A percentile compares a stretch with the other conserved stretches of the same genome.
phyloP scores from a whole-genome alignment of 2,888 invertebrate species.

The Drosophila vallismaia region DNA sequence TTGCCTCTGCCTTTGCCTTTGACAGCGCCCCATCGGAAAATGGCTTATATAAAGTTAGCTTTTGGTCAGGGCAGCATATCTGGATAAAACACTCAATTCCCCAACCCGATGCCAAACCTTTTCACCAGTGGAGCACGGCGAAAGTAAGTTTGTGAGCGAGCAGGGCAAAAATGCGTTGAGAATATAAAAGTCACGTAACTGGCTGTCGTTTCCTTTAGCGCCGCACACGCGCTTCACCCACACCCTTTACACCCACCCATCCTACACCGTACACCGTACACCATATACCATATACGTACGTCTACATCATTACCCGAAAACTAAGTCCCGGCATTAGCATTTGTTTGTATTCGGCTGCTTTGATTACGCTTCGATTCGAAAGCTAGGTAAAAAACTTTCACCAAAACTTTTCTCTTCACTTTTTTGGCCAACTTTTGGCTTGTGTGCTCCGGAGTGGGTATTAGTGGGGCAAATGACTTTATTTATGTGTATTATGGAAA shows the following conservation, averaged over 20 bases:
- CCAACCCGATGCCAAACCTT: conserved; percentile 53
- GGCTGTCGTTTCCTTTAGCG: conserved; percentile 67
- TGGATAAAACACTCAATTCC: conserved; percentile 57
- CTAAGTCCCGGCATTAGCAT: conserved; percentile 65
- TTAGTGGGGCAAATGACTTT: conserved; percentile 66
- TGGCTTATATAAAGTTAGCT: conserved; percentile 35
- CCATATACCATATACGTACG: conserved; percentile 19
- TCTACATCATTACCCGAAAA: conserved; percentile 46
- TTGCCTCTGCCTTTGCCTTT: conserved; percentile 54
- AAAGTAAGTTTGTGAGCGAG: conserved; percentile 7
- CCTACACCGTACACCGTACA: conserved; percentile 6
- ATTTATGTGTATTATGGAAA: conserved; percentile 70
- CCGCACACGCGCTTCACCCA: conserved; percentile 52
- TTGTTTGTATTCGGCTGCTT: conserved; percentile 73
- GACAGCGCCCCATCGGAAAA: conserved; percentile 38
- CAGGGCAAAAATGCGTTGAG: conserved; percentile 63
- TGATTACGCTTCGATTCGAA: conserved; percentile 77
- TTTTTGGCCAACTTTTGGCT: conserved; percentile 47
- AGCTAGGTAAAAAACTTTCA: conserved; percentile 61
- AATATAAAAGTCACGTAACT: conserved; percentile 78
- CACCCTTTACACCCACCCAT: conserved; percentile 9
- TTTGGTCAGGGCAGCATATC: conserved; percentile 37
- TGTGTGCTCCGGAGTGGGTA: conserved; percentile 34
- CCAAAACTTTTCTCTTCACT: conserved; percentile 43
- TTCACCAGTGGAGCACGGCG: conserved; percentile 5